phyloP scores from a whole-genome alignment of 2,113 vertebrate genomes.

The rat (Rattus norvegicus) region DNA sequence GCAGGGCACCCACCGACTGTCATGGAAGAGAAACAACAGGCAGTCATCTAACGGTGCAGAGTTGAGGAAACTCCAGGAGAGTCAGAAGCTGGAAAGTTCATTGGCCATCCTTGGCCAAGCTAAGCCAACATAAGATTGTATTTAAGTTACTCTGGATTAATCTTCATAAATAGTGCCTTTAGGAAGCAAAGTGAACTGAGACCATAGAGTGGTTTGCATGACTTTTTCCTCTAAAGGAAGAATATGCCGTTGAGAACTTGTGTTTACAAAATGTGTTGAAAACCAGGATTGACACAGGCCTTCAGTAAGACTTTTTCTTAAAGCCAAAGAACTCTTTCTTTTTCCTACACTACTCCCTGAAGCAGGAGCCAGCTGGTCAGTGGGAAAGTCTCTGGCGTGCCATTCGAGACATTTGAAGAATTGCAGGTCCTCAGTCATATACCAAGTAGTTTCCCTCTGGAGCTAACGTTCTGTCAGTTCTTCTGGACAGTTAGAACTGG shows the following conservation, averaged over 20 bases:
- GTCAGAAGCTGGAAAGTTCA: conserved; percentile 1
- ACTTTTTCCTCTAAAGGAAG: neutral
- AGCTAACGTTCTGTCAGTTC: conserved; percentile 7
- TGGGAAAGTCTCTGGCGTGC: neutral
- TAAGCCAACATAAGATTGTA: neutral
- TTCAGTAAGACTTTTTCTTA: neutral
- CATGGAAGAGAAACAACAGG: neutral
- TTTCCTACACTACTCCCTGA: neutral
- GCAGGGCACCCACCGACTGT: neutral
- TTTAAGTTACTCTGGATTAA: conserved; percentile 31
- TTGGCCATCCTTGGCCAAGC: neutral
- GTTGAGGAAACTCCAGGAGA: neutral
- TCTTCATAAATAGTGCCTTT: conserved; percentile 17
- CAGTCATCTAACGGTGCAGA: neutral
- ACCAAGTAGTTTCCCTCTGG: neutral
- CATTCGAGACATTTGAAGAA: conserved; percentile 26
- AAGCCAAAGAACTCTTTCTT: neutral
- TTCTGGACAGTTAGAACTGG: conserved; percentile 29
- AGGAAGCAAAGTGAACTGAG: neutral
- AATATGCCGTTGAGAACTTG: conserved; percentile 21
- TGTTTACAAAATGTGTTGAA: conserved; percentile 38
- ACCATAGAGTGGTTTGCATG: neutral
- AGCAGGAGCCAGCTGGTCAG: neutral
- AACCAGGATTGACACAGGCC: neutral
- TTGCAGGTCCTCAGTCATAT: neutral